Base-by-base conservation (phyloP, 2,888 invertebrate genomes). In the Aphrophora alni region DNA sequence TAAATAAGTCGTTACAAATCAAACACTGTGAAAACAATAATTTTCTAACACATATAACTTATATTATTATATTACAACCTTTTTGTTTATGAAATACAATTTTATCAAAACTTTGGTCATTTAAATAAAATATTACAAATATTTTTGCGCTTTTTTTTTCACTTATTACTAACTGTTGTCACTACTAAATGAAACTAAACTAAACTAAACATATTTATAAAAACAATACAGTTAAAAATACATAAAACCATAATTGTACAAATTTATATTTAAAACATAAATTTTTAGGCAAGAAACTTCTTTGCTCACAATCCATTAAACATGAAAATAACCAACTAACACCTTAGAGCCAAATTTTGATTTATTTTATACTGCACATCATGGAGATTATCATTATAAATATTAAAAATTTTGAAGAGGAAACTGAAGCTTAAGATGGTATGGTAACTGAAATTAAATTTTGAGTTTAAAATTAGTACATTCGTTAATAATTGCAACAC, bases 171-270 rank as follows among this genome's bases (percentile, higher is more conserved):
- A 59, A 21, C n/a, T 59, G 3, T n/a, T n/a, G 3, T 44, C 44
- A 44, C 17, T n/a, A n/a, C n/a, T n/a, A n/a, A n/a, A n/a, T n/a
- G 17, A 70, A n/a, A 68, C 2, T 77, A 70, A 71, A 77, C 26
- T 44, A 70, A 44, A 77, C 59, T 71, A 77, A 69, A 24, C 27
- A 24, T 38, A 71, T 26, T 51, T 14, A 25, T 70, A 38, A n/a
- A 44, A 24, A 78, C 2, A 72, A 78, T 71, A 77, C 78, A 78
- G 26, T 12, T 77, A 44, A 78, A 26, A 51, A 21, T 78, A 78
- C 51, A 26, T 59, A 44, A 44, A 14, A 8, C 2, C 17, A 59
- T 59, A 59, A 59, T 21, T 21, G n/a, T 59, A 59, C 59, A 59
- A 59, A 59, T 59, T 21, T 59, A 59, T 21, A 21, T 59, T 59